Conservation (phyloP, 2,113 vertebrate species). For the Sorex araneus region DNA sequence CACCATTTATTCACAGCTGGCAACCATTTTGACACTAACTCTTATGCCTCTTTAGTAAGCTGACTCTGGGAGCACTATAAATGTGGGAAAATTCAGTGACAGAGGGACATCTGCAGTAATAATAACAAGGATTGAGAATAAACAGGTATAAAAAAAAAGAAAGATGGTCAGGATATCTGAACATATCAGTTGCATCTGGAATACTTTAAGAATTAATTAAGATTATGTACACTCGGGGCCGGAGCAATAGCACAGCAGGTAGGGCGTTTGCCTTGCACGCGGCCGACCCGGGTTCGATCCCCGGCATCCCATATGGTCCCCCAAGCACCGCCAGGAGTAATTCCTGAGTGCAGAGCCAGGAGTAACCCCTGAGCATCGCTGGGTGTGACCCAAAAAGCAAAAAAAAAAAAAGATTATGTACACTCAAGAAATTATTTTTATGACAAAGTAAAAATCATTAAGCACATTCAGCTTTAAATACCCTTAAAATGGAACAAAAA, state of each 20-base stretch:
- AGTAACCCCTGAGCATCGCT: too few relatives aligned
- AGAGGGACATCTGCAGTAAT: neutral
- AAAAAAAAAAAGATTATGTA: neutral
- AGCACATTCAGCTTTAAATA: constrained; percentile 26
- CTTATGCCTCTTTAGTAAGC: constrained; percentile 35
- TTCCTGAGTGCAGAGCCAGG: too few relatives aligned
- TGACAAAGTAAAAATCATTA: neutral
- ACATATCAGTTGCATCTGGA: neutral
- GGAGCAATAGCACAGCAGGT: too few relatives aligned
- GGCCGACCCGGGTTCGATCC: too few relatives aligned
- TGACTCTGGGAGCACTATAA: neutral
- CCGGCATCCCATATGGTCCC: too few relatives aligned
- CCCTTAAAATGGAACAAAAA: constrained; percentile 38
- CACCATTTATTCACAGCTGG: constrained; percentile 36
- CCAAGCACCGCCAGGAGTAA: too few relatives aligned
- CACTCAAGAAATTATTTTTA: too few relatives aligned
- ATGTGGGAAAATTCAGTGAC: neutral
- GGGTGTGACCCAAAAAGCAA: too few relatives aligned
- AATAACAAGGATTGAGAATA: constrained; percentile 40
- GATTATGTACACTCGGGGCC: neutral
- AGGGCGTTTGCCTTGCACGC: too few relatives aligned
- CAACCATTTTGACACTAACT: constrained; percentile 66
- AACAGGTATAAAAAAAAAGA: neutral
- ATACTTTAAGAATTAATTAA: constrained; percentile 43
- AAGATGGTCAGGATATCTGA: neutral